These are phyloP conservation scores for Mactra quadrangularis DNA, from an alignment of 1,140 invertebrate genomes.

Conservation along the genomic window DNA sequence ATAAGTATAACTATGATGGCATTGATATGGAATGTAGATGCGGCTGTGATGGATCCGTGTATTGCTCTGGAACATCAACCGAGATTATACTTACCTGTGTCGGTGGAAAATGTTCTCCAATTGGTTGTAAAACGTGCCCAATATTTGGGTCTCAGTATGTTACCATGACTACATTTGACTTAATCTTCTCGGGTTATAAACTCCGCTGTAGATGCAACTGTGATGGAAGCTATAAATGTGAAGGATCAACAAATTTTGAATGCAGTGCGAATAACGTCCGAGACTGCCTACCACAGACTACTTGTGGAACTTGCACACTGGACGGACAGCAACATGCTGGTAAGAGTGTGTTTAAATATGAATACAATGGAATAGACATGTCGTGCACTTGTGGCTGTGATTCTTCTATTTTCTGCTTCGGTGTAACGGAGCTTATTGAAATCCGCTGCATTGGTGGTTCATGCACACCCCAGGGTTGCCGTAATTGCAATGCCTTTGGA, in stretches of 20 bases:
- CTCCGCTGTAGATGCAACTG: constrained; percentile 38
- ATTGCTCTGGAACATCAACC: constrained; percentile 25
- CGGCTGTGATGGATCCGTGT: constrained; percentile 46
- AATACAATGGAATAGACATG: constrained; percentile 50
- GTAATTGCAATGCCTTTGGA: constrained; percentile 49
- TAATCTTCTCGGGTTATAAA: constrained; percentile 32
- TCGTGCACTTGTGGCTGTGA: constrained; percentile 57
- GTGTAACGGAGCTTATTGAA: constrained; percentile 44
- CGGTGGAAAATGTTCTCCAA: constrained; percentile 28
- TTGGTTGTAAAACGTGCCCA: constrained; percentile 43
- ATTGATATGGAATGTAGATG: constrained; percentile 40
- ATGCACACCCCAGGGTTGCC: constrained; percentile 33
- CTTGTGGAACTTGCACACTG: constrained; percentile 6
- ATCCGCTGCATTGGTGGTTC: constrained; percentile 33
- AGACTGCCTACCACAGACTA: constrained; percentile 9
- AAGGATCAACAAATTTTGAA: constrained; percentile 1
- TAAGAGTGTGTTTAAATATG: constrained; percentile 22
- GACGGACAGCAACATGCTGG: constrained; percentile 23
- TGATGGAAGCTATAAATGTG: constrained; percentile 29
- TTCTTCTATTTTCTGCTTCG: constrained; percentile 25
- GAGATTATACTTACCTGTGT: constrained; percentile 34
- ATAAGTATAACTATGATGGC: background rate
- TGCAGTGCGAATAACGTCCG: background rate
- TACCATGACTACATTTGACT: constrained; percentile 28
- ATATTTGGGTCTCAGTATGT: constrained; percentile 47